Evolutionary conservation across 1,140 invertebrate genomes (phyloP).

Genomic region (Cotesia glomerata): DNA sequence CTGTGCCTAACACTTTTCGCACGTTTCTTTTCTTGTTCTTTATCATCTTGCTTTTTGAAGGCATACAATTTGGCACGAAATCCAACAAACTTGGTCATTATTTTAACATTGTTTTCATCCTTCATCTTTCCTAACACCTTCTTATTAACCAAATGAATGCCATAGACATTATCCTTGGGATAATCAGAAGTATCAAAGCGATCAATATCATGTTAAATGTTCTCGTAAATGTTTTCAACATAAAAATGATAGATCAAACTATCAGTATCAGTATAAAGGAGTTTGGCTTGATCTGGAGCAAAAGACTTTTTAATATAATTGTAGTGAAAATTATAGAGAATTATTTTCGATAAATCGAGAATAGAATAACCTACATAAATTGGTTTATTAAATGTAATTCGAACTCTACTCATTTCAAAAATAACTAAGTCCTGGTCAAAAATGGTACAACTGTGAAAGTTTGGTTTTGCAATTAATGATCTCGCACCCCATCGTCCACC

Average conservation of each 20-base stretch:
- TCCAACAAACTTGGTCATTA: constrained; percentile 1
- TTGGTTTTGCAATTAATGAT: background rate
- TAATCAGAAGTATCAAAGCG: constrained; percentile 15
- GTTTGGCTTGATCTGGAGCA: background rate
- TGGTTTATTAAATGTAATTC: constrained; percentile 41
- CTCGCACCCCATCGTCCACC: constrained; percentile 32
- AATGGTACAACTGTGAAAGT: background rate
- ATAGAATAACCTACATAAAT: constrained; percentile 34
- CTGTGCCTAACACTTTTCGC: constrained; percentile 29
- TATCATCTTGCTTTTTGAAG: background rate
- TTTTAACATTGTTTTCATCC: background rate
- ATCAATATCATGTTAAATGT: constrained; percentile 10
- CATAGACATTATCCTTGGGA: background rate
- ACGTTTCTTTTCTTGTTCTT: background rate
- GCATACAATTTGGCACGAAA: constrained; percentile 15
- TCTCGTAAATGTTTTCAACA: background rate
- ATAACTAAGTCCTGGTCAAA: background rate
- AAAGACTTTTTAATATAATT: constrained; percentile 36
- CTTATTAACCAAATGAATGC: background rate
- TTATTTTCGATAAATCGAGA: constrained; percentile 31
- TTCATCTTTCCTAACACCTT: background rate
- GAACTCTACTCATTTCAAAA: background rate
- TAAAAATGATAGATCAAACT: background rate
- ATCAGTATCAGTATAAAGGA: background rate
- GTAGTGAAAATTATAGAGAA: constrained; percentile 50